Conservation (phyloP, 92 coral and sea anemone genomes). For the Anthopleura xanthogrammica region DNA sequence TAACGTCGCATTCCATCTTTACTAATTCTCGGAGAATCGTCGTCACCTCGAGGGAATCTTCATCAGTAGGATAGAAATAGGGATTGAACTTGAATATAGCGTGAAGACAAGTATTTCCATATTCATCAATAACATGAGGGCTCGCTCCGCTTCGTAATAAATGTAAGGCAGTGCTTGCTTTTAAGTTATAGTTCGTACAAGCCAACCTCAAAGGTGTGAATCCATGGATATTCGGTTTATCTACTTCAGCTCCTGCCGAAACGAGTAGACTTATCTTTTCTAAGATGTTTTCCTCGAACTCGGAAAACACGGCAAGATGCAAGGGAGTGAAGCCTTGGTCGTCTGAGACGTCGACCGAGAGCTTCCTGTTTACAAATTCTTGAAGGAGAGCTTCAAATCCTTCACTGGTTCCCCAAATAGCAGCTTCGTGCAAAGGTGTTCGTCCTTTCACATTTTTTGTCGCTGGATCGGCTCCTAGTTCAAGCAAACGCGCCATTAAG, state of each 20-base stretch:
- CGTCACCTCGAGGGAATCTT: conserved; percentile 17
- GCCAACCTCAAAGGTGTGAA: conserved; percentile 26
- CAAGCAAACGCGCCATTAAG: conserved; percentile 15
- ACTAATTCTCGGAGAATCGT: conserved; percentile 12
- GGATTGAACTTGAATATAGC: conserved; percentile 24
- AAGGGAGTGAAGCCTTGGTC: conserved; percentile 29
- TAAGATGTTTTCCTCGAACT: conserved; percentile 28
- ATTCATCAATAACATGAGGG: background rate
- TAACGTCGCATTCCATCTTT: conserved; percentile 7
- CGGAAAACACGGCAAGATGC: conserved; percentile 35
- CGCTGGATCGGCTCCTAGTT: conserved; percentile 36
- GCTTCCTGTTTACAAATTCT: background rate
- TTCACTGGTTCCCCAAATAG: conserved; percentile 30
- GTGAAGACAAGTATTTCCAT: conserved; percentile 22
- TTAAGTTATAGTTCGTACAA: conserved; percentile 16
- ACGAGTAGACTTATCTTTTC: conserved; percentile 33
- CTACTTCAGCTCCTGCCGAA: conserved; percentile 39
- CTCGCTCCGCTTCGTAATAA: conserved; percentile 12
- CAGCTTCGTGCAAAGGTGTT: conserved; percentile 40
- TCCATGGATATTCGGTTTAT: conserved; percentile 23
- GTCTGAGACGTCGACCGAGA: background rate
- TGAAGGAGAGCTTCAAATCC: conserved; percentile 27
- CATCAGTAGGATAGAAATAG: conserved; percentile 7
- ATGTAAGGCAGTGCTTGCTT: conserved; percentile 12
- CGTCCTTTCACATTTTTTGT: conserved; percentile 21